A percentile compares a stretch with the other conserved stretches of the same genome.
Conservation (phyloP, 1,140 invertebrate genomes). For the Eupristina koningsbergeri region DNA sequence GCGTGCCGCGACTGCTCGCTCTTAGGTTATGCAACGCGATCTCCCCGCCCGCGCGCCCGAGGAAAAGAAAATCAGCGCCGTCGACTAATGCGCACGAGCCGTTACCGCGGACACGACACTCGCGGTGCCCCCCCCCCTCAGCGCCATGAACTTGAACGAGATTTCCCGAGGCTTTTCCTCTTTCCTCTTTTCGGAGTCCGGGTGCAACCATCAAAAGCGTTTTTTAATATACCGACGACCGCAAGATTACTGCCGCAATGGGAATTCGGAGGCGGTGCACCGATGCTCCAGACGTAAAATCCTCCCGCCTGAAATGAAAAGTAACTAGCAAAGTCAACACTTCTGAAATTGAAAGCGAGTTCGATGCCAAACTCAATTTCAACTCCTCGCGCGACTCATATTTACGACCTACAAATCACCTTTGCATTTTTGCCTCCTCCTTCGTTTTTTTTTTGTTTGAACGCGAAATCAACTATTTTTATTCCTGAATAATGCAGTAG, state of each 20-base stretch:
- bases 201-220: too few relatives aligned
- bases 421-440: neutral
- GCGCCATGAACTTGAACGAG: conserved; percentile 19
- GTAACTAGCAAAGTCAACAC: neutral
- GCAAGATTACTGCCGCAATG: too few relatives aligned
- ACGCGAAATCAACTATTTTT: neutral
- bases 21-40: conserved; percentile 66
- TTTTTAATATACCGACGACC: too few relatives aligned
- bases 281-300: neutral
- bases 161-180: neutral
- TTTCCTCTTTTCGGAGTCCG: neutral
- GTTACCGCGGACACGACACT: neutral
- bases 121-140: too few relatives aligned
- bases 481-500: neutral
- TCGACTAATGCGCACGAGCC: conserved; percentile 36
- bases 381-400: neutral
- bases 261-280: too few relatives aligned
- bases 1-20: conserved; percentile 16
- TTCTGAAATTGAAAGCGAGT: neutral
- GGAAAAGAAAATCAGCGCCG: conserved; percentile 49
- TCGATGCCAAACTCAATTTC: neutral
- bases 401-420: neutral
- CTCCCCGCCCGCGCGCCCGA: conserved; percentile 45
- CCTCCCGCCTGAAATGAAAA: neutral
- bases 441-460: too few relatives aligned